Evolutionary conservation across 2,888 invertebrate species (phyloP).

Genomic region (Lacanobia oleracea): DNA sequence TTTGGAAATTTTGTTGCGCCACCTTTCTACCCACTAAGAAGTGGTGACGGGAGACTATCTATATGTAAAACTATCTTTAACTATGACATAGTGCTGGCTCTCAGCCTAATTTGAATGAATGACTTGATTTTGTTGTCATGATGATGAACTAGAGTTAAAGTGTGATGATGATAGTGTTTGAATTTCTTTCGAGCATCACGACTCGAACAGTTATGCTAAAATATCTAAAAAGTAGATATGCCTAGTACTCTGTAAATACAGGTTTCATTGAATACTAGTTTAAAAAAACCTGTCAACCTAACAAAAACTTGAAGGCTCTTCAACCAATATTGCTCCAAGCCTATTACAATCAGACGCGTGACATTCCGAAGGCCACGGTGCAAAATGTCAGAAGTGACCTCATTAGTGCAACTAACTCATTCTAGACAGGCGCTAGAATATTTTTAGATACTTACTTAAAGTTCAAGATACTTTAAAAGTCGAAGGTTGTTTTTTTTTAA

Average conservation of each 20-base stretch:
- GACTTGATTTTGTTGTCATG: too few species aligned
- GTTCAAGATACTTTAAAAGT: background rate
- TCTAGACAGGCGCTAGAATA: background rate
- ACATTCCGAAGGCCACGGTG: conserved; percentile 35
- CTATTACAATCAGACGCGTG: conserved; percentile 12
- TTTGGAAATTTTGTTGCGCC: too few species aligned
- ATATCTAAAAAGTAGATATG: too few species aligned
- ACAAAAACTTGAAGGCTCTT: conserved; percentile 11
- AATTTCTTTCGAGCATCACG: background rate
- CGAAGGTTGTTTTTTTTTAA: background rate
- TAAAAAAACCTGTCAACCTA: background rate
- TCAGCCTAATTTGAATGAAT: too few species aligned
- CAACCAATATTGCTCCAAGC: conserved; percentile 3
- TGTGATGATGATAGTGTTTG: too few species aligned
- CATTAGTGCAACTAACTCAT: conserved; percentile 32
- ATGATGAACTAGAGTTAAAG: too few species aligned
- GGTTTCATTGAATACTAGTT: too few species aligned
- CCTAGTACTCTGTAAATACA: too few species aligned
- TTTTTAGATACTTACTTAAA: conserved; percentile 15
- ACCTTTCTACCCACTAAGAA: too few species aligned
- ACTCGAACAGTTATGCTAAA: background rate
- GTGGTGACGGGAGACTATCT: too few species aligned
- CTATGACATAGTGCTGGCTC: too few species aligned
- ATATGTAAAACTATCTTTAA: too few species aligned
- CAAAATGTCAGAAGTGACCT: conserved; percentile 32